Base-by-base conservation (phyloP, 2,113 vertebrate species). In the Oriolus oriolus region DNA sequence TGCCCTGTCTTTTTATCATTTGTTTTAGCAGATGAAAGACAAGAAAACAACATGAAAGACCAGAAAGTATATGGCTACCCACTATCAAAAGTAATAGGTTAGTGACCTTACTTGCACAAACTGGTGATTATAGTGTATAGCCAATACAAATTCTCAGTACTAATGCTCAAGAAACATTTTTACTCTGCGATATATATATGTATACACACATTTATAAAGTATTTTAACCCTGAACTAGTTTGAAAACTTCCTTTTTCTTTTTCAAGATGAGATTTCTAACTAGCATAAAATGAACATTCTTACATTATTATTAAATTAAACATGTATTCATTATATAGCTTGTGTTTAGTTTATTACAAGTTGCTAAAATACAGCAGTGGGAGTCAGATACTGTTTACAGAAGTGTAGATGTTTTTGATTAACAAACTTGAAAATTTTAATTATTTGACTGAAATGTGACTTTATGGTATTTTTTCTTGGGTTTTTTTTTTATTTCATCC, bases 271-370 rank as follows among this genome's bases (percentile, higher is more conserved):
- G 30, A 49, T 47, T 84, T 71, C 13, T 79, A 19, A 23, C 10
- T 37, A 42, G 2, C 6, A 69, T 13, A 31, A 39, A 50, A 74
- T 27, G 0, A 64, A 69, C 5, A n/a, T n/a, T 1, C 42, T 76
- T 64, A 23, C 1, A 27, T 53, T 71, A 39, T 30, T 59, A 42
- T 49, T 49, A 87, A 75, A 75, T 54, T 4, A 60, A 82, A 54
- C 33, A 65, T 9, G 13, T 2, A 17, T 50, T 49, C 49, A 15
- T 27, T 60, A 44, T 30, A 44, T 44, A 45, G 19, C 56, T 52
- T 21, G 8, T 2, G 1, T 42, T 52, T 75, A 2, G 4, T 45
- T 84, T 47, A 37, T 8, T 4, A n/a, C 2, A 21, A 35, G 4
- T 31, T 82, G n/a, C 33, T 60, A 65, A 70, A 83, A 47, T n/a